phyloP scores from a whole-genome alignment of 1,140 invertebrate genomes.

The Grapholita molesta region DNA sequence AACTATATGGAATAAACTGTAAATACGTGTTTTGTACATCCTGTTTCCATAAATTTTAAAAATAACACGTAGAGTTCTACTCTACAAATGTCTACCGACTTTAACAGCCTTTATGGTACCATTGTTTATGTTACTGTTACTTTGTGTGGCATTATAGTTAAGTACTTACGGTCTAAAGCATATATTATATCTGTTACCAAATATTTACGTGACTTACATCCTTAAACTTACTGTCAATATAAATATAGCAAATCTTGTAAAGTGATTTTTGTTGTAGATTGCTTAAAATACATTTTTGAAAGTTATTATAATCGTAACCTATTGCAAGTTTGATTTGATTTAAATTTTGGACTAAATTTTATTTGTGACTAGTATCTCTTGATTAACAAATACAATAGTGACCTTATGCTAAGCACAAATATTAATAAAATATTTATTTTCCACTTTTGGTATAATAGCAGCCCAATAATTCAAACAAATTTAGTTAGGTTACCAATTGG shows the following conservation, averaged over 20 bases:
- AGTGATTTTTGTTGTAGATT: background rate
- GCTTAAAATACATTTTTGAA: background rate
- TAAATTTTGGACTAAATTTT: background rate
- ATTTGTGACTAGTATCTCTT: conserved; percentile 9
- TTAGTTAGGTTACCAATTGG: background rate
- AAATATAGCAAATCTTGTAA: conserved; percentile 9
- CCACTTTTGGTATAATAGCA: background rate
- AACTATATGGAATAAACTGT: background rate
- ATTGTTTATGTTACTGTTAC: background rate
- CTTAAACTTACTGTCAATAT: background rate
- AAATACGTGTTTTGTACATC: conserved; percentile 13
- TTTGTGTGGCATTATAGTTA: background rate
- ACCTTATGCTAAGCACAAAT: background rate
- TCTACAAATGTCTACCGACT: background rate
- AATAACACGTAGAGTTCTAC: background rate
- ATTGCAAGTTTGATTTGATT: background rate
- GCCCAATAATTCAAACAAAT: background rate
- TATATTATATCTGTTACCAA: conserved; percentile 1
- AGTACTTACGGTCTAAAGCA: background rate
- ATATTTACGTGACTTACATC: background rate
- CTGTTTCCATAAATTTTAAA: background rate
- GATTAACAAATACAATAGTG: conserved; percentile 8
- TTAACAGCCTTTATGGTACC: background rate
- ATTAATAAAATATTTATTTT: background rate
- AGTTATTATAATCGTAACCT: background rate